Evolutionary conservation across 2,888 invertebrate species (phyloP).

Genomic region (Kryphioiulus occultus): DNA sequence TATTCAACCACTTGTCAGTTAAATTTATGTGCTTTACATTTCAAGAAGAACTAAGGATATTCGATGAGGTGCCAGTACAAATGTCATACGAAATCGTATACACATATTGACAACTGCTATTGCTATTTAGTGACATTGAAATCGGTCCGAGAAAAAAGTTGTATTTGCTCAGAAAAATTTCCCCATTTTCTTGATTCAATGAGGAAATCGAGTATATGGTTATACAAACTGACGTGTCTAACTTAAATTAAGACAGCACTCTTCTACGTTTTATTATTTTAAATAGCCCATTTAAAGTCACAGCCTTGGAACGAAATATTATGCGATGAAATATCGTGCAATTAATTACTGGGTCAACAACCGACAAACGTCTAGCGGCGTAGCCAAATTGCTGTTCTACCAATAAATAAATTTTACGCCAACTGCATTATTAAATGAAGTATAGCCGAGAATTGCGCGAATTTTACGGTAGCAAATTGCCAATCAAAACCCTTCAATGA

Average conservation of each 20-base stretch:
- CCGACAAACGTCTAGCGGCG: neutral
- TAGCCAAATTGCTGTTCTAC: neutral
- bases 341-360: conserved; percentile 14
- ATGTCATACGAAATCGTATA: neutral
- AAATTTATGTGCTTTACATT: neutral
- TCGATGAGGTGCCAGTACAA: neutral
- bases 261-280: neutral
- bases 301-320: neutral
- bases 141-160: no score
- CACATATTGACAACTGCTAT: neutral
- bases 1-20: neutral
- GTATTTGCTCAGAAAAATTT: no score
- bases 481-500: neutral
- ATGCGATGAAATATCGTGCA: neutral
- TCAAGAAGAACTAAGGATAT: neutral
- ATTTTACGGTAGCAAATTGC: neutral
- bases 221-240: no score
- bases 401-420: neutral
- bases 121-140: no score
- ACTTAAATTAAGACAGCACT: neutral
- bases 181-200: no score
- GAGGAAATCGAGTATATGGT: no score
- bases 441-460: neutral
- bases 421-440: neutral
- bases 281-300: neutral